Base-by-base conservation (phyloP, 2,888 invertebrate genomes). In the Sabatieria punctata region DNA sequence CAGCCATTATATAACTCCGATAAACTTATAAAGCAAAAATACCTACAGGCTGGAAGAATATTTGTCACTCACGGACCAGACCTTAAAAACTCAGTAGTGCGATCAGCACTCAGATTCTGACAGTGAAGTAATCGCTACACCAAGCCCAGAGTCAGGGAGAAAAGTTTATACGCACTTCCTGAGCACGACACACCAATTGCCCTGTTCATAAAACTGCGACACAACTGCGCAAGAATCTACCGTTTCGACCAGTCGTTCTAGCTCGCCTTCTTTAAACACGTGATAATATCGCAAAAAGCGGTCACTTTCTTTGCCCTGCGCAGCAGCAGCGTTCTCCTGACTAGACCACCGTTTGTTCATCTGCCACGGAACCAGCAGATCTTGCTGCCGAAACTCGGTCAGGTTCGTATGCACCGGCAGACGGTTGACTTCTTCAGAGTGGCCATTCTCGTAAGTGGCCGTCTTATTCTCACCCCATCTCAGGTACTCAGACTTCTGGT, bases 351-450 rank as follows among this genome's bases (percentile, higher is more conserved):
- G 26, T 11, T 47, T 45, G 13, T 45, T 79, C 36, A 80, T 68
- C 61, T 84, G 85, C 97, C 97, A 97, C 0, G 95, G 95, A 0
- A 97, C 95, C 27, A 97, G 72, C 50, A 95, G 68, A 68, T 99
- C 95, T 55, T 80, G 80, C 57, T 85, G 78, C 58, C 77, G 73
- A 67, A 99, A 99, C 59, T 83, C 77, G 0, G 85, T 89, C 48
- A 89, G 74, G 64, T 91, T 91, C 43, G 78, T 78, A 64, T 97
- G 95, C 21, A 97, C 74, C 0, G 85, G 83, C 18, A 86, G 68
- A 27, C 23, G 11, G 33, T 13, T 13, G n/a, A 33, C n/a, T 41
- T 43, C n/a, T 4, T 23, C 6, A 40, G 22, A 11, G 11, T n/a
- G 15, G 13, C 30, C 40, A 46, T 43, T 40, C 39, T 33, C 45